These are phyloP conservation scores for Hestina assimilis DNA, from an alignment of 1,140 invertebrate species.

Conservation along the genomic window DNA sequence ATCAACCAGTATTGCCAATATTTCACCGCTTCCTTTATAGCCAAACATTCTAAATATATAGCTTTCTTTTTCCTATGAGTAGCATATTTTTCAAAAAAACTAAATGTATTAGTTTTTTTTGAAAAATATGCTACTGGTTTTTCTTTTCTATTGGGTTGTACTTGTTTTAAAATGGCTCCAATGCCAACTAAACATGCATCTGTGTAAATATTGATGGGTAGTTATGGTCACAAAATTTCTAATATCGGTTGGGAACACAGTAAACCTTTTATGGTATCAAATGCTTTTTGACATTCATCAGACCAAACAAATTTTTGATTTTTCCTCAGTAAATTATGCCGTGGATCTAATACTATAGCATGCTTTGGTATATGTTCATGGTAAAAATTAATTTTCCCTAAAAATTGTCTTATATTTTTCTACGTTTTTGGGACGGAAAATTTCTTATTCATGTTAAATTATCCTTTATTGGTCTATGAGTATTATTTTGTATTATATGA, in stretches of 20 bases:
- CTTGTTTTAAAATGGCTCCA: neutral
- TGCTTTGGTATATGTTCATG: slow-evolving; percentile 44
- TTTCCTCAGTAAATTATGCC: slow-evolving; percentile 41
- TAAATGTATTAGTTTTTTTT: neutral
- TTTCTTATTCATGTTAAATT: slow-evolving; percentile 35
- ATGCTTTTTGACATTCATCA: slow-evolving; percentile 42
- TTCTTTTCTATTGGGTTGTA: neutral
- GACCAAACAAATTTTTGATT: slow-evolving; percentile 38
- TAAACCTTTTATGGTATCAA: slow-evolving; percentile 46
- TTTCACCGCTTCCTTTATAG: neutral
- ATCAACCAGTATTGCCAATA: slow-evolving; percentile 6
- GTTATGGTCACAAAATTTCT: slow-evolving; percentile 40
- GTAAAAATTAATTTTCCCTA: slow-evolving; percentile 32
- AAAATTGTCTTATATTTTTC: slow-evolving; percentile 38
- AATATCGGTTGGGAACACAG: slow-evolving; percentile 50
- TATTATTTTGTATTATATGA: slow-evolving; percentile 10
- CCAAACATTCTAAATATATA: slow-evolving; percentile 1
- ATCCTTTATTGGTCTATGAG: neutral
- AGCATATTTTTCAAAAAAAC: too few relatives aligned
- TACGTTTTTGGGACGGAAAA: slow-evolving; percentile 39
- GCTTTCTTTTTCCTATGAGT: neutral
- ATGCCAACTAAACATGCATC: neutral
- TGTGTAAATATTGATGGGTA: neutral
- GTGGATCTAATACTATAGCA: slow-evolving; percentile 42
- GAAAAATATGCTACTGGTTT: neutral